Evolutionary conservation across 2,113 vertebrate species (phyloP).

Genomic region (Perca flavescens): DNA sequence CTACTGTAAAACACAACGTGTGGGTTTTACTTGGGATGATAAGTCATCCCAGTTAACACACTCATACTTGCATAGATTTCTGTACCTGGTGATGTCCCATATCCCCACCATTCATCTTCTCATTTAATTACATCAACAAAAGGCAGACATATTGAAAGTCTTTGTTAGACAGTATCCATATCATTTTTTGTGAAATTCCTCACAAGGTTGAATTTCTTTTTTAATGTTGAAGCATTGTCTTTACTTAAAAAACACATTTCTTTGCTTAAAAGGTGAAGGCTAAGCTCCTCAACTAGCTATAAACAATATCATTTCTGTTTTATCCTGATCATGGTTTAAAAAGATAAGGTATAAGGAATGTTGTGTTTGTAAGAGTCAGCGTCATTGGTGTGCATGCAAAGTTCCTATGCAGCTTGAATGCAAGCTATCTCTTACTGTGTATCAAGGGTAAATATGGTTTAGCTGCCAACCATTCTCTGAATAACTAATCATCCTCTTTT

Average conservation of each 20-base stretch:
- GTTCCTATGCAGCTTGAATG: slow-evolving; percentile 26
- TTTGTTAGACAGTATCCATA: neutral
- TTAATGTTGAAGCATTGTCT: neutral
- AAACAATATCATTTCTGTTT: neutral
- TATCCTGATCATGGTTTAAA: neutral
- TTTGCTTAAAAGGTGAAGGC: neutral
- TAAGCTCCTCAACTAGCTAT: neutral
- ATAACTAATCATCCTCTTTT: slow-evolving; percentile 65
- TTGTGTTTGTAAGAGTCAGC: slow-evolving; percentile 8
- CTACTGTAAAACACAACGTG: neutral
- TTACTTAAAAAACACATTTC: neutral
- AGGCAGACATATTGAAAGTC: neutral
- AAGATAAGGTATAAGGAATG: neutral
- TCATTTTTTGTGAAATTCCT: neutral
- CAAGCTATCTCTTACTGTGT: slow-evolving; percentile 7
- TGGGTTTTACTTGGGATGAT: neutral
- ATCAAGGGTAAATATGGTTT: slow-evolving; percentile 37
- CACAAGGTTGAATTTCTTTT: neutral
- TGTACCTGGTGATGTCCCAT: neutral
- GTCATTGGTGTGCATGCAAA: neutral
- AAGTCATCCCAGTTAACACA: too few relatives aligned
- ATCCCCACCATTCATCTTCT: neutral
- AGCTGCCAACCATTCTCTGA: slow-evolving; percentile 47
- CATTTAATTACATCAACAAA: neutral
- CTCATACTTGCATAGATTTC: neutral